Base-by-base conservation (phyloP, 2,888 invertebrate species). In the Macrostomum cliftonense region DNA sequence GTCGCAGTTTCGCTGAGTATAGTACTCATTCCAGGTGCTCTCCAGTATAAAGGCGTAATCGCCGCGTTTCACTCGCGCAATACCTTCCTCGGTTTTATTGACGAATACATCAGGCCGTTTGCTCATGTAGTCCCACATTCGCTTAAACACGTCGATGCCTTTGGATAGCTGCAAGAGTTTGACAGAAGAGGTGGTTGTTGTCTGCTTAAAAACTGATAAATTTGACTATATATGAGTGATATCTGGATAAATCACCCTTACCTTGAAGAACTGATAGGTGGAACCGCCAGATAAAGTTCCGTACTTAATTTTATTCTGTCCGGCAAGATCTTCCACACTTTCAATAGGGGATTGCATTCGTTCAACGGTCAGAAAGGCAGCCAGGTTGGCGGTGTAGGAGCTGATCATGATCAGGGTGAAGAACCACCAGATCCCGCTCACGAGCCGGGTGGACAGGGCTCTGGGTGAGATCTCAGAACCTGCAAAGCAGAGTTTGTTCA, bases 71-170 rank as follows among this genome's bases (percentile, higher is more conserved):
- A 75, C 76, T 52, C 78, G 73, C 19, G 71, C 64, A 1, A 81
- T 75, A 0, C 83, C 85, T 53, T 75, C 76, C 16, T 78, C 77
- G 58, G 82, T 81, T 13, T 73, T 74, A 5, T 58, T 56, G 2
- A 67, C 69, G 65, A 91, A 88, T 0, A 91, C 86, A 0, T 81
- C 77, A 0, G 91, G 88, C 42, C 82, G 76, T 5, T 85, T 63
- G 1, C 83, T 82, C 93, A 93, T 95, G 59, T 83, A 82, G 0
- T 83, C 80, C 85, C 88, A 93, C 88, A 95, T 93, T 39, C 83
- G 76, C 69, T 86, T 82, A 71, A 28, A 28, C 28, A 28, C 28
- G 28, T 28, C 28, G 28, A 28, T 28, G 28, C 28, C 28, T 28
- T 28, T 28, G 5, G 28, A 28, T 4, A 28, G 28, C 28, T 28